Evolutionary conservation across 64 coral and sea anemone species (phyloP), one percentile per base, ranked within the genome.

Genomic region (Dendrophyllia cribrosa): DNA sequence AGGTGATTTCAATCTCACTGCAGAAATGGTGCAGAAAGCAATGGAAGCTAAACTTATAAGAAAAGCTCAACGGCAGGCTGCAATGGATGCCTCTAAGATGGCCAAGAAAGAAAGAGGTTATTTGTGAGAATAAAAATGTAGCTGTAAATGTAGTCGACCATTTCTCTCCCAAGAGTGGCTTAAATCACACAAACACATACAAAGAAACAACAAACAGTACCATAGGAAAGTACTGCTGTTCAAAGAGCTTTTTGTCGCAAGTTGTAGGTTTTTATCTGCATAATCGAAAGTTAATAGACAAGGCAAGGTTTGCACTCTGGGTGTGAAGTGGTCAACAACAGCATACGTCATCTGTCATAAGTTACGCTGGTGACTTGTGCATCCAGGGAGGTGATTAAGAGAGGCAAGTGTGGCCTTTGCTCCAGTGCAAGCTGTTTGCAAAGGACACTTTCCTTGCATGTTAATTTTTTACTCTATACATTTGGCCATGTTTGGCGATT

Each of bases 21-120:
- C 50, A 99, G 97, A 96, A 88, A 96, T 96, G 91, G 88, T 92
- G 23, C 93, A 93, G 78, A 96, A 96, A 70, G 94, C 94, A 13
- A 70, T 87, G 74, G 97, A 99, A 89, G 87, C 81, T 58, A 99
- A 99, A 56, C 84, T 96, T 71, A 67, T 78, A 50, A 94, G 79
- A 75, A 96, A 95, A 58, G 72, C 96, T 16, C 88, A 99, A 89
- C 92, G 93, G 72, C 97, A 96, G 87, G 93, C 87, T 66, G 97
- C 91, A 44, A 59, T 93, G 66, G 97, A 99, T 85, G 97, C 90
- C 46, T 82, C 93, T 43, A 96, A 94, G 59, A 80, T 86, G 47
- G 91, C 86, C 72, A 99, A 99, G 82, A 93, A 85, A 91, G 92
- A 89, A 94, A 96, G 86, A 96, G 93, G 97, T 96, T 68, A 84